Percentiles rank a stretch among this genome's conserved stretches.
Conservation (phyloP, 2,888 invertebrate genomes). For the Meta bourneti region DNA sequence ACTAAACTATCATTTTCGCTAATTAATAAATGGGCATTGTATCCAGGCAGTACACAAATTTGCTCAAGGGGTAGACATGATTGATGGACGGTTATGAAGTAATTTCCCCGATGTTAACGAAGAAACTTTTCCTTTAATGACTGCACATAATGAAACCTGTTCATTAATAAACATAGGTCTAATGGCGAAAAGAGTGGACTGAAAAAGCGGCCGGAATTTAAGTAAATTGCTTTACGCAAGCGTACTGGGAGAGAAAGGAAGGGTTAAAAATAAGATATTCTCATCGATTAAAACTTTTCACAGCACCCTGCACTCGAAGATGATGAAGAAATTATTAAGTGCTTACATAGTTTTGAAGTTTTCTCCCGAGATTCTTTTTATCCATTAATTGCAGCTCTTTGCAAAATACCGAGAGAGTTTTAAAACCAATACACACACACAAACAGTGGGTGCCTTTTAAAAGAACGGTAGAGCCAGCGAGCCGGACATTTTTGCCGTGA, state of each 20-base stretch:
- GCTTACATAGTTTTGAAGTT: conserved; percentile 65
- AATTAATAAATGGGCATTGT: no score
- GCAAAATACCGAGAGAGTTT: conserved; percentile 37
- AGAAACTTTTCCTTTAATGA: not conserved
- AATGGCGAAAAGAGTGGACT: not conserved
- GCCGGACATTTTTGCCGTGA: conserved; percentile 54
- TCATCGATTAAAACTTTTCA: conserved; percentile 9
- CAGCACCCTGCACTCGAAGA: not conserved
- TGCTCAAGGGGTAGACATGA: not conserved
- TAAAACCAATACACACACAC: conserved; percentile 22
- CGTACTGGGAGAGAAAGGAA: not conserved
- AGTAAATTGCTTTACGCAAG: not conserved
- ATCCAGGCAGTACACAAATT: not conserved
- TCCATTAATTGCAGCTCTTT: conserved; percentile 56
- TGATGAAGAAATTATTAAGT: conserved; percentile 70
- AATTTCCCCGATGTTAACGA: not conserved
- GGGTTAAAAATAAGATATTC: not conserved
- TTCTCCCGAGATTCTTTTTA: conserved; percentile 58
- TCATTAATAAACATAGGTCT: conserved; percentile 27
- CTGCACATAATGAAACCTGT: not conserved
- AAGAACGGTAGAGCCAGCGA: not conserved
- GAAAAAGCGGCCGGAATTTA: not conserved
- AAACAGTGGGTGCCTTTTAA: not conserved
- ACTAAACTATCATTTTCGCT: no score
- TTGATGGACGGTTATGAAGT: not conserved